These are phyloP conservation scores for Clarias magur DNA, from an alignment of 2,113 vertebrate genomes.

Conservation along the genomic window DNA sequence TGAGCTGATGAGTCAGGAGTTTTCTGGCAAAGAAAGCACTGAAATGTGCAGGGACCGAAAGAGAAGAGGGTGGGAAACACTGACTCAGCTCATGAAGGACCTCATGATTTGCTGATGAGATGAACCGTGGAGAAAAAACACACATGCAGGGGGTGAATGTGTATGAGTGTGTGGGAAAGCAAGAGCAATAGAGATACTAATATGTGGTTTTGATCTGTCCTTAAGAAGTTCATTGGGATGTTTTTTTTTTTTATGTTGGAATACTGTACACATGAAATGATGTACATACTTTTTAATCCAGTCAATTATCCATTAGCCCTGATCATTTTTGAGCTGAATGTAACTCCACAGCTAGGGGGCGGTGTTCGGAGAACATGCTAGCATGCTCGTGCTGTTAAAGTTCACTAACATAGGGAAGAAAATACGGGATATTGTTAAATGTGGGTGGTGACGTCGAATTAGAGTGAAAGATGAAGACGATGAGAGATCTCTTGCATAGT, in stretches of 20 bases:
- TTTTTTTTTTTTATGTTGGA: too few species aligned
- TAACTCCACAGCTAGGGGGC: slow-evolving; percentile 65
- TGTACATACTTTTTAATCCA: too few species aligned
- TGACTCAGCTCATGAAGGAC: slow-evolving; percentile 27
- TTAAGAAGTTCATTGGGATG: too few species aligned
- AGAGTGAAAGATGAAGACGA: not conserved
- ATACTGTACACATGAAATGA: too few species aligned
- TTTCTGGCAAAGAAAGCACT: slow-evolving; percentile 5
- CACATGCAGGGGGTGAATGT: not conserved
- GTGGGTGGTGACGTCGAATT: not conserved
- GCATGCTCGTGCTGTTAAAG: not conserved
- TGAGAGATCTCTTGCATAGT: not conserved
- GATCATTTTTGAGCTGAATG: not conserved
- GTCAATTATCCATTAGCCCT: not conserved
- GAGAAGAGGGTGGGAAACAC: slow-evolving; percentile 7
- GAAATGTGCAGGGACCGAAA: slow-evolving; percentile 11
- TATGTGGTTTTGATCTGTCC: not conserved
- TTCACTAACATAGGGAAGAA: not conserved
- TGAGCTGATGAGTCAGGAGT: slow-evolving; percentile 26
- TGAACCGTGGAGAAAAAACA: not conserved
- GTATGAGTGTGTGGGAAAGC: not conserved
- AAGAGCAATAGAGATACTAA: not conserved
- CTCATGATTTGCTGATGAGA: slow-evolving; percentile 29
- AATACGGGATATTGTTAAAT: not conserved
- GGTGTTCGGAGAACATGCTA: slow-evolving; percentile 54